A percentile compares a stretch with the other conserved stretches of the same genome.
Evolutionary conservation across 2,888 invertebrate species (phyloP).

Genomic region (Arctia plantaginis): DNA sequence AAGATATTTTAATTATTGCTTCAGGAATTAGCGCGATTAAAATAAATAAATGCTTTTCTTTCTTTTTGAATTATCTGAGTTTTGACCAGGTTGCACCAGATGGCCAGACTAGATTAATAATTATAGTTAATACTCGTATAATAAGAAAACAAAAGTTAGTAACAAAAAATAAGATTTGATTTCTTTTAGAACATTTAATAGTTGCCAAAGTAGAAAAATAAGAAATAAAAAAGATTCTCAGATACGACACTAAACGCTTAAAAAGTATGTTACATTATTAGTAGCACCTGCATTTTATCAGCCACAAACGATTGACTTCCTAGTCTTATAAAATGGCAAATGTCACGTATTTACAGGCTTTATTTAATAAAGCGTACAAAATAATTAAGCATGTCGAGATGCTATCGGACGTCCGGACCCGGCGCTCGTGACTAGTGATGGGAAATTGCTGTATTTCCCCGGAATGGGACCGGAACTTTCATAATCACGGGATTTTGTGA

Average conservation of each 20-base stretch:
- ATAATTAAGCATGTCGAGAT: conserved; percentile 22
- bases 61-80: too few relatives aligned
- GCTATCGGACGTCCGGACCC: conserved; percentile 14
- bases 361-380: conserved; percentile 18
- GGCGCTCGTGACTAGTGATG: conserved; percentile 21
- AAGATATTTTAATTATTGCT: too few relatives aligned
- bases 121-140: too few relatives aligned
- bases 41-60: too few relatives aligned
- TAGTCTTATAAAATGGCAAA: neutral
- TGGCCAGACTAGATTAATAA: too few relatives aligned
- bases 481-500: conserved; percentile 10
- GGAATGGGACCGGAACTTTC: conserved; percentile 14
- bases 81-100: too few relatives aligned
- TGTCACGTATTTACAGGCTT: neutral
- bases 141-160: neutral
- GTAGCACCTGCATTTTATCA: neutral
- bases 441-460: conserved; percentile 12
- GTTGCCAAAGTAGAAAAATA: neutral
- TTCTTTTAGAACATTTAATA: neutral
- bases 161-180: neutral
- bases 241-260: too few relatives aligned
- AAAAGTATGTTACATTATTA: neutral
- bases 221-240: too few relatives aligned
- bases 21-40: too few relatives aligned
- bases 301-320: neutral